Base-by-base conservation (phyloP, 2,113 vertebrate genomes). In the Boleophthalmus pectinirostris region DNA sequence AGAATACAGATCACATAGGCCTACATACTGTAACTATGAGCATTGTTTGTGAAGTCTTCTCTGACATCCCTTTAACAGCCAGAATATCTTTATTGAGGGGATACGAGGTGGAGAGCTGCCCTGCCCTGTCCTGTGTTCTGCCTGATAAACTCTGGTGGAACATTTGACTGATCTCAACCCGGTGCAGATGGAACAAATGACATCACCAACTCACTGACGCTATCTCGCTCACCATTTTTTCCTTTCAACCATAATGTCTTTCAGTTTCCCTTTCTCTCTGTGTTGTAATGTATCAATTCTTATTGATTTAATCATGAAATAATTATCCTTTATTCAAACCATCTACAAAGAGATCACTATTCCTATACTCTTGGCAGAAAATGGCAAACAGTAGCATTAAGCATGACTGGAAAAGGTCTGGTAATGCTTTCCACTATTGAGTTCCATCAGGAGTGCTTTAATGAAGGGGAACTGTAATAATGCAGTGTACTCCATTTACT, bases 171-270 rank as follows among this genome's bases (percentile, higher is more conserved):
- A 84, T 69, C 81, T 77, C 77, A 82, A 84, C 86, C 79, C 87
- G 76, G 78, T 86, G 82, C 66, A 77, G 78, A 43, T 90, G 91
- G 91, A 93, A 93, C 78, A 89, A 89, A 91, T 93, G 83, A 92
- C 89, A 90, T 94, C 91, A 93, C 75, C 68, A 75, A 66, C 83
- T 86, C 69, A 12, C 82, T 87, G 69, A 12, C 46, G 61, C 85
- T 90, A 88, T 91, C 88, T 86, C 73, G 70, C 57, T 85, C 82
- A 88, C 15, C 1, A 5, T 35, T 23, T 47, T 24, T 25, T 68
- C 79, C 64, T 20, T 66, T 35, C 49, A 23, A 68, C 61, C 72
- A 66, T 64, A 76, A 23, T 74, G 54, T 75, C 73, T 35, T 10
- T 73, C 54, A 29, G 43, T 81, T 24, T 69, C 43, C 68, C 64